These are phyloP conservation scores for Pogona vitticeps DNA, from an alignment of 2,113 vertebrate species.

Conservation along the genomic window DNA sequence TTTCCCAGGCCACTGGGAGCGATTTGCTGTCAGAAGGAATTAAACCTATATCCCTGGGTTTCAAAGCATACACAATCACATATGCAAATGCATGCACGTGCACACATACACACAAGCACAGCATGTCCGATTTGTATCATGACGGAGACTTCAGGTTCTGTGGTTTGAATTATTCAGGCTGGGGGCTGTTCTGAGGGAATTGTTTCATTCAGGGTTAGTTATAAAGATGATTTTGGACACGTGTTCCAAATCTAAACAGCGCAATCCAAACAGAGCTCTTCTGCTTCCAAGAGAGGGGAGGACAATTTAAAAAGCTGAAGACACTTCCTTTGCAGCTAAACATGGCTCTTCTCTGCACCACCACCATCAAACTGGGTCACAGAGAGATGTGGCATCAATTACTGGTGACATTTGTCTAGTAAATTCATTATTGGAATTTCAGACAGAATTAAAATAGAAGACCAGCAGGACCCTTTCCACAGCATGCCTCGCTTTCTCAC, in stretches of 20 bases:
- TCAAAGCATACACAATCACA: too few relatives aligned
- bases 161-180: background rate
- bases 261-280: background rate
- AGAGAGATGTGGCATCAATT: background rate
- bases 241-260: background rate
- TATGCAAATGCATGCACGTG: too few relatives aligned
- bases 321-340: background rate
- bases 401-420: background rate
- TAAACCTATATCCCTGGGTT: constrained; percentile 37
- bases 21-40: constrained; percentile 49
- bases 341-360: background rate
- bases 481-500: background rate
- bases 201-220: background rate
- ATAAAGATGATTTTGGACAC: background rate
- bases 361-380: background rate
- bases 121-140: background rate
- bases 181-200: background rate
- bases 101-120: constrained; percentile 9
- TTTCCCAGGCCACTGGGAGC: constrained; percentile 34
- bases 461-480: background rate
- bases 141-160: constrained; percentile 20
- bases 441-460: background rate
- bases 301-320: background rate
- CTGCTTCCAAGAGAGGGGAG: background rate
- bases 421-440: background rate